Percentiles rank a stretch among this genome's conserved stretches.
phyloP scores from a whole-genome alignment of 2,797 vertebrate genomes.

The Gymnothorax javanicus region DNA sequence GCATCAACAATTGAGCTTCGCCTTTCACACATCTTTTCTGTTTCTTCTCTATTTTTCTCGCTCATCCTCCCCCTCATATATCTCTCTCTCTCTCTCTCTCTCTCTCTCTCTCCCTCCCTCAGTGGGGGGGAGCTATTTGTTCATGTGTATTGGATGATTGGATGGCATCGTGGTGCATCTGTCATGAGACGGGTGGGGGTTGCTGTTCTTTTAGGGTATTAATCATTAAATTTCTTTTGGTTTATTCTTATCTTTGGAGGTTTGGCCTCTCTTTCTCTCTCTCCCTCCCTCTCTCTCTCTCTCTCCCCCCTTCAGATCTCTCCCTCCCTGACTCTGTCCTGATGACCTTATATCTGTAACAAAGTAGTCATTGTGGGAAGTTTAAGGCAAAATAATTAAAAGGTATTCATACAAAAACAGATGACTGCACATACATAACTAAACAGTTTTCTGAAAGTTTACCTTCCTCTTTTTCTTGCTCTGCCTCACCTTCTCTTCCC shows the following conservation, averaged over 20 bases:
- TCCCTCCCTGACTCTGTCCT: neutral
- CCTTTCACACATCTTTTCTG: constrained; percentile 42
- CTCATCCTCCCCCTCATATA: constrained; percentile 11
- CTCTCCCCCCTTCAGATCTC: neutral
- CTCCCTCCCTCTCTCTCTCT: neutral
- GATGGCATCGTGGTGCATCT: no score
- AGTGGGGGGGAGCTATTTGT: no score
- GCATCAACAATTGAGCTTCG: neutral
- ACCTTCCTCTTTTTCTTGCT: neutral
- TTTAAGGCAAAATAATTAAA: neutral
- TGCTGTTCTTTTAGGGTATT: no score
- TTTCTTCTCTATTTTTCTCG: constrained; percentile 47
- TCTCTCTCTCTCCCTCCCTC: neutral
- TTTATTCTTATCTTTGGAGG: neutral
- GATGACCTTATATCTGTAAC: neutral
- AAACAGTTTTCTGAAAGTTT: neutral
- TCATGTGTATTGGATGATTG: no score
- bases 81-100: neutral
- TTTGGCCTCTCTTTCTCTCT: neutral
- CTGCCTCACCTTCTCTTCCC: constrained; percentile 15
- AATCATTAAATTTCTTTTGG: no score
- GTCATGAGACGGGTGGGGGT: no score
- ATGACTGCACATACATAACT: neutral
- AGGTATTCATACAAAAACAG: neutral
- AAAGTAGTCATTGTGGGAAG: neutral